These are phyloP conservation scores for Enteromius argenteus DNA, from an alignment of 2,797 vertebrate species.

Conservation along the genomic window DNA sequence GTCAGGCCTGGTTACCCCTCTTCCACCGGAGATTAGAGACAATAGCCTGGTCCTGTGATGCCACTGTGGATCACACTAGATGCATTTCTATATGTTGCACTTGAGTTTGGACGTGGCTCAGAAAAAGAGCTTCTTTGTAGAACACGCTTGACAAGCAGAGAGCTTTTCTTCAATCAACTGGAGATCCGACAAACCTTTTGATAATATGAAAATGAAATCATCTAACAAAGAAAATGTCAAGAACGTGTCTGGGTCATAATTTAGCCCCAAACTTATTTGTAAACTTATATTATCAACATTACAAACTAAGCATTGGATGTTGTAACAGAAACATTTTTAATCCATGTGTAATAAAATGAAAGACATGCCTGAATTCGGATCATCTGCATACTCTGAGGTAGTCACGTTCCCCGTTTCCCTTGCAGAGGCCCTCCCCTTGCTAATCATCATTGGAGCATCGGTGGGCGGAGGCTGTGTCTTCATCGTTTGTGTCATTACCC, in stretches of 20 bases:
- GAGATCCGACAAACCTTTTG: conserved; percentile 5
- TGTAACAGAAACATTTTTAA: background rate
- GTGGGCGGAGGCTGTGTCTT: conserved; percentile 82
- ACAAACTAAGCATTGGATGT: background rate
- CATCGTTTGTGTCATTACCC: conserved; percentile 82
- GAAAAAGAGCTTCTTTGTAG: conserved; percentile 43
- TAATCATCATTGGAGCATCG: conserved; percentile 82
- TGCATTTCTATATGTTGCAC: conserved; percentile 64
- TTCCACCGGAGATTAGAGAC: conserved; percentile 79
- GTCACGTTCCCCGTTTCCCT: conserved; percentile 53
- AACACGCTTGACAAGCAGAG: conserved; percentile 1
- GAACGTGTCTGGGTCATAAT: conserved; percentile 2
- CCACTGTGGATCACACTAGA: conserved; percentile 59
- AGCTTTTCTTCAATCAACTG: background rate
- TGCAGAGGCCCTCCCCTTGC: conserved; percentile 84
- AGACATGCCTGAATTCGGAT: background rate
- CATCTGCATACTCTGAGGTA: background rate
- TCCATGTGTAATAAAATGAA: background rate
- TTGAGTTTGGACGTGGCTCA: conserved; percentile 60
- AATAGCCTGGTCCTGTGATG: conserved; percentile 71
- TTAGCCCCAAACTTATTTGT: background rate
- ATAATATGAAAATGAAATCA: background rate
- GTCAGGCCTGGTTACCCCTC: conserved; percentile 82
- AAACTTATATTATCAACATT: background rate
- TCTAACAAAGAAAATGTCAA: background rate